Percentiles rank a stretch among this genome's conserved stretches.
phyloP scores from a whole-genome alignment of 2,888 invertebrate species.

The Platycheirus rosarum region DNA sequence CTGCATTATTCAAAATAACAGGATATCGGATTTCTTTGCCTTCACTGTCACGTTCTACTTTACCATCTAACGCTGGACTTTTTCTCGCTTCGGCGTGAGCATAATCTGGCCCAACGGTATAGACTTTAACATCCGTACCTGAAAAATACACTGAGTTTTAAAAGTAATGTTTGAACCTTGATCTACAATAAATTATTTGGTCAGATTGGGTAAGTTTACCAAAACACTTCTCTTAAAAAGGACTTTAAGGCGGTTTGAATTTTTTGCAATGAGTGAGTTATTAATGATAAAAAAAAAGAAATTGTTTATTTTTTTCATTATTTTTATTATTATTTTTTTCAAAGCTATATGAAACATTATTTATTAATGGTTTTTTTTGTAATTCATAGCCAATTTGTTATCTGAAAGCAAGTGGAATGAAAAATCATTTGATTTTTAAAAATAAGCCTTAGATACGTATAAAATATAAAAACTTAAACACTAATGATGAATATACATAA shows the following conservation, averaged over 20 bases:
- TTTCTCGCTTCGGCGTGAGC: conserved; percentile 99
- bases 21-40: conserved; percentile 99
- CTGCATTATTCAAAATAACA: conserved; percentile 97
- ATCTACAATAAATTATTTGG: conserved; percentile 66
- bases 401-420: conserved; percentile 68
- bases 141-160: conserved; percentile 83
- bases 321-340: no score
- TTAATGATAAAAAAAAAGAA: conserved; percentile 44
- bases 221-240: conserved; percentile 68
- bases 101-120: conserved; percentile 99
- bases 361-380: conserved; percentile 19
- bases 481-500: no score
- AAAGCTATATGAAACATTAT: conserved; percentile 48
- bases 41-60: conserved; percentile 98
- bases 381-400: conserved; percentile 50
- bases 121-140: conserved; percentile 92
- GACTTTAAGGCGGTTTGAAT: conserved; percentile 21
- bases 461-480: no score
- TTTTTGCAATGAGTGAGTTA: conserved; percentile 57
- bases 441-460: no score
- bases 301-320: conserved; percentile 14
- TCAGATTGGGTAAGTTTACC: conserved; percentile 74
- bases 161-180: conserved; percentile 82
- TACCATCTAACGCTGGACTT: conserved; percentile 98
- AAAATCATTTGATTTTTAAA: conserved; percentile 43